Percentiles rank a stretch among this genome's conserved stretches.
Conservation (phyloP, 2,888 invertebrate genomes). For the Spialia ferax region DNA sequence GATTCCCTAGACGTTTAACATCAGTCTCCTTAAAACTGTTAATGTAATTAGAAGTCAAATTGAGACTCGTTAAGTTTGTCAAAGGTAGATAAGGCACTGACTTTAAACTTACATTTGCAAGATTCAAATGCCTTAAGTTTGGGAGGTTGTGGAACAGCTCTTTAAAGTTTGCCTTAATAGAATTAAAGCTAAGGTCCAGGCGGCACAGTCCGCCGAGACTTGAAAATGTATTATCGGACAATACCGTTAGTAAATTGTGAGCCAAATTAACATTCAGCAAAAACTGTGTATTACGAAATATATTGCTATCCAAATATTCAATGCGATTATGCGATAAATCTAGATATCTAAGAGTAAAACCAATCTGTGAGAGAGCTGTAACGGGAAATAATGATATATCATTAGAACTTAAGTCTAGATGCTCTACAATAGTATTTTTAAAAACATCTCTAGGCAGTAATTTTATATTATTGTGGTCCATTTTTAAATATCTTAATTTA, state of each 20-base stretch:
- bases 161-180: constrained; percentile 94
- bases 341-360: constrained; percentile 92
- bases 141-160: constrained; percentile 95
- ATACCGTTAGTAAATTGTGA: constrained; percentile 92
- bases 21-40: constrained; percentile 90
- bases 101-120: constrained; percentile 92
- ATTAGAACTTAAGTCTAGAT: constrained; percentile 92
- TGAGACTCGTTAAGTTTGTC: constrained; percentile 92
- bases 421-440: constrained; percentile 92
- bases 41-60: constrained; percentile 93
- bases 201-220: constrained; percentile 92
- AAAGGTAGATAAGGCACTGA: constrained; percentile 92
- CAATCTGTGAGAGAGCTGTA: constrained; percentile 91
- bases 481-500: constrained; percentile 90
- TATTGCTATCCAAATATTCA: constrained; percentile 95
- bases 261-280: constrained; percentile 92
- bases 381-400: constrained; percentile 93
- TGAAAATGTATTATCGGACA: constrained; percentile 96
- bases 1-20: constrained; percentile 89
- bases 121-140: constrained; percentile 91
- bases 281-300: constrained; percentile 94
- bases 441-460: constrained; percentile 93
- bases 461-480: constrained; percentile 91
- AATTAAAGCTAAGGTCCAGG: constrained; percentile 93
- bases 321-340: constrained; percentile 93